Evolutionary conservation across 1,140 invertebrate species (phyloP).

Genomic region (Acromyrmex echinatior): DNA sequence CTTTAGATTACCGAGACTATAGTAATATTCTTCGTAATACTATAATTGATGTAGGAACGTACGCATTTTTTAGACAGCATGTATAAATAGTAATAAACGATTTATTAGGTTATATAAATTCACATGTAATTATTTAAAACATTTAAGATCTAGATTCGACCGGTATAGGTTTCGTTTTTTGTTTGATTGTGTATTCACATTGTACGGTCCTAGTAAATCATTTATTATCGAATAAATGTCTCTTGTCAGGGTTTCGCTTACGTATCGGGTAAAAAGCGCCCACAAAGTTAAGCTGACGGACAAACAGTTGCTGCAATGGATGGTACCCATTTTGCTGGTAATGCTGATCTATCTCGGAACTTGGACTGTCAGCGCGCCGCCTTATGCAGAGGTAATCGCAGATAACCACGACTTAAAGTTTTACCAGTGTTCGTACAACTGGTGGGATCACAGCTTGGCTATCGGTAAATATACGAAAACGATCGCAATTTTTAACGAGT

Average conservation of each 20-base stretch:
- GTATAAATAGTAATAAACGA: too few species aligned
- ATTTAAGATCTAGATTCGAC: too few species aligned
- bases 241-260: constrained; percentile 93
- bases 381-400: constrained; percentile 91
- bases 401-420: constrained; percentile 93
- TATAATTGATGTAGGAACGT: too few species aligned
- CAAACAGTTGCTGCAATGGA: constrained; percentile 95
- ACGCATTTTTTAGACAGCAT: too few species aligned
- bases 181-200: too few species aligned
- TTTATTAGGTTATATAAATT: too few species aligned
- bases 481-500: neutral
- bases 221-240: neutral
- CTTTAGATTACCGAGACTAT: too few species aligned
- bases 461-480: constrained; percentile 88
- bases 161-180: too few species aligned
- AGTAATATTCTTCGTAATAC: too few species aligned
- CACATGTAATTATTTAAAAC: too few species aligned
- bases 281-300: constrained; percentile 97
- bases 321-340: constrained; percentile 95
- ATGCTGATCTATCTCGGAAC: constrained; percentile 95
- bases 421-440: constrained; percentile 95
- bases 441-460: constrained; percentile 96
- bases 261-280: constrained; percentile 97
- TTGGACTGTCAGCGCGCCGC: constrained; percentile 95
- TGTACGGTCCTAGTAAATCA: too few species aligned